Base-by-base conservation (phyloP, 2,888 invertebrate species). In the Molanna angustata region DNA sequence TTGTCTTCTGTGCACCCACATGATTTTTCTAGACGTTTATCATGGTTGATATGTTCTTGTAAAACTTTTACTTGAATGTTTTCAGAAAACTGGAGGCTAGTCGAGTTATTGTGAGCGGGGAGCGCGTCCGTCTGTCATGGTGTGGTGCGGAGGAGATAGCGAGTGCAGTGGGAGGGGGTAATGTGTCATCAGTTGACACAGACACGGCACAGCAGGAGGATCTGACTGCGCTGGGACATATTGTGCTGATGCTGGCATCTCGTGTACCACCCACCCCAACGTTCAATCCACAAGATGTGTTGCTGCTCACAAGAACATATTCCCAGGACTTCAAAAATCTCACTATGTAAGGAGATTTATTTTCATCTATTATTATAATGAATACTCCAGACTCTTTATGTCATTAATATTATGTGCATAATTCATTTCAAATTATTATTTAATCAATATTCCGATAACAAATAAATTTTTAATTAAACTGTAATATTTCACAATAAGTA, bases 241-340 rank as follows among this genome's bases (percentile, higher is more conserved):
- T 98, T 63, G 88, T 96, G 51, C 76, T 98, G 61, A 90, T 93
- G 0, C 77, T 99, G 64, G 94, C 95, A n/a, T 95, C 94, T 71
- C 91, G 95, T 69, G 84, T 90, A 71, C 93, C 93, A 64, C 85
- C 90, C 62, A 88, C 90, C 70, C 79, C 88, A 60, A 94, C 95
- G 63, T 92, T 93, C 73, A 80, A 96, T 63, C 83, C 88, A 65
- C 85, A 89, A 7, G 93, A 93, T 51, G 80, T 98, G 69, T 94
- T 95, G 61, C 82, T 94, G 61, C 88, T 98, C 62, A 80, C 90
- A 54, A 81, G 94, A 64, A 86, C 90, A 63, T 98, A 97, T 76
- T 96, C 97, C 32, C 78, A 86, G 14, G 98, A 98, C 77, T 84
- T 98, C 66, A 86, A 94, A 70, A 96, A 96, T 75, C 81, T 98